Conservation (phyloP, 2,888 invertebrate genomes). For the Beris morrisii region DNA sequence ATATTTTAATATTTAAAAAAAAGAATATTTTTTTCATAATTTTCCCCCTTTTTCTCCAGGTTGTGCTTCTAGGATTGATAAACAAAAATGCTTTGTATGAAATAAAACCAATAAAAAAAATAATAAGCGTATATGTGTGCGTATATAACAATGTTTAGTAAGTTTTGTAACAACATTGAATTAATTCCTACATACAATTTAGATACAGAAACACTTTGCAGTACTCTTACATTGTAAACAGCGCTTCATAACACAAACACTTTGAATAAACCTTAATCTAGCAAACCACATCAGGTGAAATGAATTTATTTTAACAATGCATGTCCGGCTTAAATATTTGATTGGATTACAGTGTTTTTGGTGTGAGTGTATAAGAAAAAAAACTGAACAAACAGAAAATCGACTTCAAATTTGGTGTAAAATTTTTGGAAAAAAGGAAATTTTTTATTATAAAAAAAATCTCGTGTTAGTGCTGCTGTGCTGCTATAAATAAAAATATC, state of each 20-base stretch:
- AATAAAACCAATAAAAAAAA: conserved; percentile 9
- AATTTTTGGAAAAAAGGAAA: conserved; percentile 10
- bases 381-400: conserved; percentile 3
- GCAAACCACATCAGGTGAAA: conserved; percentile 20
- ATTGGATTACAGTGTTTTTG: conserved; percentile 29
- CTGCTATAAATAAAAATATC: conserved; percentile 19
- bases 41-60: conserved; percentile 27
- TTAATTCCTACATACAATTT: conserved; percentile 1
- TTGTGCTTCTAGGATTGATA: conserved; percentile 30
- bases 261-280: too few relatives aligned
- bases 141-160: conserved; percentile 16
- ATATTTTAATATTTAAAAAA: conserved; percentile 2
- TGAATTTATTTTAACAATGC: conserved; percentile 28
- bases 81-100: conserved; percentile 10
- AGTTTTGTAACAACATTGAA: conserved; percentile 20
- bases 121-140: conserved; percentile 24
- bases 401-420: conserved; percentile 16
- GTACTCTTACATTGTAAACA: conserved; percentile 6
- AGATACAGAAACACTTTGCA: neutral
- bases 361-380: conserved; percentile 23
- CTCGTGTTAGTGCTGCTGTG: conserved; percentile 25
- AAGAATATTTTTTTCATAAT: conserved; percentile 5
- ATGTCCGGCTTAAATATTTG: conserved; percentile 27
- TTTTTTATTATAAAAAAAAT: neutral
- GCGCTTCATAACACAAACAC: too few relatives aligned